Base-by-base conservation (phyloP, 2,888 invertebrate species). In the Acrobasis repandana region DNA sequence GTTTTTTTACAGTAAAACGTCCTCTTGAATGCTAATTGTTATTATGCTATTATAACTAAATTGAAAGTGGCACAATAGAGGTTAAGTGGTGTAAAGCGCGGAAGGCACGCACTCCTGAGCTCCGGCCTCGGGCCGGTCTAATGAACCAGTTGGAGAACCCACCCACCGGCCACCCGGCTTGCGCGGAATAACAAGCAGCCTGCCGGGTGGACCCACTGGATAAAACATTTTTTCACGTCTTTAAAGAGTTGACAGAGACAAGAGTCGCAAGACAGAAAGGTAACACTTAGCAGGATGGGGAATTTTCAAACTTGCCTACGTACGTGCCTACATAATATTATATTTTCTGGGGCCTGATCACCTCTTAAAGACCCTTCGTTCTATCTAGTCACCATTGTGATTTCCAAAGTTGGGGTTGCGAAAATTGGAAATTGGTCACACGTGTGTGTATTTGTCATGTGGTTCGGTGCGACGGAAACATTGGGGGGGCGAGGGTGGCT, bases 111-210 rank as follows among this genome's bases (percentile, higher is more conserved):
- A 54, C 60, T 60, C 47, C 15, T 34, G 57, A 60, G 60, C 58
- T 60, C 54, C 9, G 34, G 16, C 9, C 16, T 15, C 15, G n/a
- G 14, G 15, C n/a, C 49, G 9, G 52, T 20, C 57, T 61, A 62
- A 61, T 62, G 62, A 65, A 61, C 52, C 49, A 65, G 61, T 62
- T 61, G 51, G 56, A 56, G 33, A 33, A 58, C n/a, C n/a, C n/a
- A n/a, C n/a, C n/a, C n/a, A n/a, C n/a, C 28, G 60, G 52, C 52
- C n/a, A n/a, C n/a, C n/a, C 60, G 36, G 56, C 57, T 20, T 20
- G n/a, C 56, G 50, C 50, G 36, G 49, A 56, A 56, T 51, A 50
- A 48, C 36, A 58, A 58, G 11, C 50, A 49, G 20, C 1, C 38
- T 5, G n/a, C 28, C 28, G 18, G 43, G 14, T 43, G 43, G 43